Base-by-base conservation (phyloP, 2,888 invertebrate species). In the Lepidonotus clava region DNA sequence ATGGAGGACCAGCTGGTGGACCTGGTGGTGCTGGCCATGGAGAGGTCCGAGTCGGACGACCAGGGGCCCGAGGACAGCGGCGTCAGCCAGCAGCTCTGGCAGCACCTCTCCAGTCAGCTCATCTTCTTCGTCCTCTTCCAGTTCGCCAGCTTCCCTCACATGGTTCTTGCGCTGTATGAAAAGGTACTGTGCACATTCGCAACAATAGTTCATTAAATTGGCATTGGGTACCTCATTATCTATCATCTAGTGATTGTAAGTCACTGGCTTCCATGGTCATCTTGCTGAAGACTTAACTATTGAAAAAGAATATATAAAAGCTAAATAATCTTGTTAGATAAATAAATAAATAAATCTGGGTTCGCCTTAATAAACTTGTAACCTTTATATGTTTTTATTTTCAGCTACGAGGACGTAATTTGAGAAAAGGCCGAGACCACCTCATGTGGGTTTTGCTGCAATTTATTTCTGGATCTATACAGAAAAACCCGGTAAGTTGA, bases 371-470 rank as follows among this genome's bases (percentile, higher is more conserved):
- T n/a, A n/a, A n/a, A n/a, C n/a, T n/a, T n/a, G n/a, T n/a, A n/a
- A n/a, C n/a, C n/a, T n/a, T n/a, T n/a, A n/a, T n/a, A n/a, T n/a
- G n/a, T n/a, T n/a, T n/a, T n/a, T n/a, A n/a, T 66, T 93, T 94
- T 18, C 90, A 96, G 96, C 94, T 97, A 53, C 96, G 96, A 67
- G 96, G 96, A 8, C 95, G 97, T 90, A 97, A 98, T 92, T 95
- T 98, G 93, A 91, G 92, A 86, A 97, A 97, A 94, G 98, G 98
- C 0, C 95, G 99, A 80, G 99, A 99, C 94, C 98, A 99, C 92
- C 95, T 99, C n/a, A 99, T 99, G 99, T 99, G 99, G 99, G 97
- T 98, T 32, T 95, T 99, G 28, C 95, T 99, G 67, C 99, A 99
- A 95, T 99, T 98, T 92, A 98, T 99, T 91, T 98, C 99, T 0